Conservation (phyloP, 2,797 vertebrate genomes). For the Anomalospiza imberbis region DNA sequence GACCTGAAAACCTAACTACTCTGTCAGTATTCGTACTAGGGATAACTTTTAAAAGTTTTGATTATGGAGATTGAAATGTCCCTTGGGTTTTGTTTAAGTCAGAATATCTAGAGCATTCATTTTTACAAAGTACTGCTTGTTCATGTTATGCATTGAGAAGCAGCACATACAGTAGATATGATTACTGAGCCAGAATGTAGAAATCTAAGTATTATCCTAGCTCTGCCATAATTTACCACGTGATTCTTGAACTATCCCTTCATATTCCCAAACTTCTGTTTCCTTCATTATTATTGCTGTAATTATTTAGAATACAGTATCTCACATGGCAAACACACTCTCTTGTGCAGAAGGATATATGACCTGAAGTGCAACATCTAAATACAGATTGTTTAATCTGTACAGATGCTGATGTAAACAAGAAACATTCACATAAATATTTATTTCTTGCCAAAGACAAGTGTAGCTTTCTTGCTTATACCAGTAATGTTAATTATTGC, state of each 20-base stretch:
- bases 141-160: not conserved
- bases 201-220: not conserved
- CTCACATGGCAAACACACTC: not conserved
- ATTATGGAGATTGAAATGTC: not conserved
- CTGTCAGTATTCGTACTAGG: not conserved
- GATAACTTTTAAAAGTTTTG: not conserved
- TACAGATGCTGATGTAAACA: not conserved
- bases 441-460: not conserved
- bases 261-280: not conserved
- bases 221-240: not conserved
- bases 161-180: not conserved
- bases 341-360: not conserved
- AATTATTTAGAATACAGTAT: not conserved
- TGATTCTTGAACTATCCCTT: not conserved
- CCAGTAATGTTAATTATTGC: not conserved
- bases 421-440: not conserved
- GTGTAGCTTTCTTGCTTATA: not conserved
- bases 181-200: not conserved
- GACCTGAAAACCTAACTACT: not conserved
- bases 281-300: not conserved
- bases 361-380: not conserved
- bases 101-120: not conserved
- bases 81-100: not conserved
- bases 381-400: not conserved
- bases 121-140: not conserved